These are phyloP conservation scores for Dicyema japonicum DNA, from an alignment of 1,140 invertebrate genomes.

Conservation along the genomic window DNA sequence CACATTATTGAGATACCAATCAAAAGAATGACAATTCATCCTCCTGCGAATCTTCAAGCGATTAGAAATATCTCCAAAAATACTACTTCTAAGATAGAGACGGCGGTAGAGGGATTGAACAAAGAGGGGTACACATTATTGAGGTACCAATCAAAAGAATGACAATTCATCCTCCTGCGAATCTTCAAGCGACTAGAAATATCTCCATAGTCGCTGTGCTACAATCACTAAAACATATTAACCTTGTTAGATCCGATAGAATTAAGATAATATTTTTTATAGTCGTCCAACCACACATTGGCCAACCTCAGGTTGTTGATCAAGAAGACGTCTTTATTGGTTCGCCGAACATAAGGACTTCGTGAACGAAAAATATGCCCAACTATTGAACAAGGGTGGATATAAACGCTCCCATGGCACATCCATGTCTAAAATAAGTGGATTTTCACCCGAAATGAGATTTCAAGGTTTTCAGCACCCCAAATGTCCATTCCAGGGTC, in stretches of 20 bases:
- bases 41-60: slow-evolving; percentile 36
- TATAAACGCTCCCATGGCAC: slow-evolving; percentile 65
- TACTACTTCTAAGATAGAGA: slow-evolving; percentile 20
- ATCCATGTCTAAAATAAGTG: slow-evolving; percentile 43
- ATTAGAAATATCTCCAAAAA: slow-evolving; percentile 50
- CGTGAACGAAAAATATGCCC: slow-evolving; percentile 53
- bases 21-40: slow-evolving; percentile 67
- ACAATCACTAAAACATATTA: too few relatives aligned
- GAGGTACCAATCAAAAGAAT: slow-evolving; percentile 87
- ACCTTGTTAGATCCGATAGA: not conserved
- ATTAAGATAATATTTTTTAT: slow-evolving; percentile 3
- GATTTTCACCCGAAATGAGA: not conserved
- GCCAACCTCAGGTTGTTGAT: slow-evolving; percentile 5
- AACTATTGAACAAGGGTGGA: slow-evolving; percentile 70
- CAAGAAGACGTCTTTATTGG: slow-evolving; percentile 9
- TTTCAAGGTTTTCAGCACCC: slow-evolving; percentile 83
- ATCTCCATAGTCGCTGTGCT: too few relatives aligned
- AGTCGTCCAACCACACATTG: slow-evolving; percentile 4
- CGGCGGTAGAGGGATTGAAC: slow-evolving; percentile 13
- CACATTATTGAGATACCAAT: slow-evolving; percentile 83
- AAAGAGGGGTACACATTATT: slow-evolving; percentile 85
- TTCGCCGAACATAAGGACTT: slow-evolving; percentile 9
- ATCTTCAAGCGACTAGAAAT: slow-evolving; percentile 39
- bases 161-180: slow-evolving; percentile 44
- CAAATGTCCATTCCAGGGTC: slow-evolving; percentile 94